phyloP scores from a whole-genome alignment of 2,888 invertebrate genomes.

The Lasioglossum oenotherae region DNA sequence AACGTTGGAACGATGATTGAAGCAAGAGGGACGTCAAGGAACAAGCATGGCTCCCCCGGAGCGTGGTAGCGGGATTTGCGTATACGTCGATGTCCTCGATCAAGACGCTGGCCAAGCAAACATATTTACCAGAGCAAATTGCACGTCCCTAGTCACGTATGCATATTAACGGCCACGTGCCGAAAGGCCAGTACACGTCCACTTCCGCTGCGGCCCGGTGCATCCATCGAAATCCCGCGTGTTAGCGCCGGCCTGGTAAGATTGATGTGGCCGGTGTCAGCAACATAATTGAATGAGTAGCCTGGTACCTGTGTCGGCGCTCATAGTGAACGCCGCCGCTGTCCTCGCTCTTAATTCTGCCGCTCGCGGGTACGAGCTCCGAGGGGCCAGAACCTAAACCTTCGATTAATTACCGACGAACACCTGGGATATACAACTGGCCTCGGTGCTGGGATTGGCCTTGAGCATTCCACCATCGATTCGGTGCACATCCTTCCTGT shows the following conservation, averaged over 20 bases:
- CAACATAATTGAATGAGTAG: slow-evolving; percentile 83
- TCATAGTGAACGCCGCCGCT: slow-evolving; percentile 67
- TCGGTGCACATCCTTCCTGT: slow-evolving; percentile 34
- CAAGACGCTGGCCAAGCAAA: slow-evolving; percentile 19
- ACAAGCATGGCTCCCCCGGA: background rate
- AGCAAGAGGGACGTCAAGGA: background rate
- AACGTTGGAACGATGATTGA: background rate
- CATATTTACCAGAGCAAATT: slow-evolving; percentile 44
- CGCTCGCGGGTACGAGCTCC: slow-evolving; percentile 70
- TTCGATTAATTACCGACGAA: slow-evolving; percentile 79
- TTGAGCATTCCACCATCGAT: slow-evolving; percentile 67
- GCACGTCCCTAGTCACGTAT: slow-evolving; percentile 36
- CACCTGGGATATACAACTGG: slow-evolving; percentile 73
- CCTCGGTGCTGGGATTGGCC: slow-evolving; percentile 63
- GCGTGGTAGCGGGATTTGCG: background rate
- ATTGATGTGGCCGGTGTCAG: slow-evolving; percentile 82
- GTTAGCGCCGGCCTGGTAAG: slow-evolving; percentile 74
- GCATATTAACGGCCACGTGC: slow-evolving; percentile 61
- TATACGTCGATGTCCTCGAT: background rate
- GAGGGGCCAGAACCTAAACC: slow-evolving; percentile 67
- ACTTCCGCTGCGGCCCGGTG: slow-evolving; percentile 59
- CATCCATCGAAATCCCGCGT: slow-evolving; percentile 67
- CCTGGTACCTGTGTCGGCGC: slow-evolving; percentile 72
- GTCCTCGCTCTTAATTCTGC: slow-evolving; percentile 76
- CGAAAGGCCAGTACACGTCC: slow-evolving; percentile 38